Percentiles rank a stretch among this genome's conserved stretches.
Conservation (phyloP, 2,888 invertebrate genomes). For the Antitype chi region DNA sequence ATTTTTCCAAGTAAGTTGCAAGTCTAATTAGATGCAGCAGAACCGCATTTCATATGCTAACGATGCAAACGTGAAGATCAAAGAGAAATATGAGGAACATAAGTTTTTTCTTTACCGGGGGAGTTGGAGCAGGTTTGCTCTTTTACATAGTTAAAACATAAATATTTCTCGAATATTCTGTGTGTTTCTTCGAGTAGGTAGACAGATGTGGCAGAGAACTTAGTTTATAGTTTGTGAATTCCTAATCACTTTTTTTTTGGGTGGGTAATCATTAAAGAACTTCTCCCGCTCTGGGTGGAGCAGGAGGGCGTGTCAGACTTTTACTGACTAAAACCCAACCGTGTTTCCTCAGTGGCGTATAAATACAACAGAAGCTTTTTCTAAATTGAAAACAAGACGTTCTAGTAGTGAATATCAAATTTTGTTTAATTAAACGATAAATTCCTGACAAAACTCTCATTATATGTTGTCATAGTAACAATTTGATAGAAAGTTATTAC, state of each 20-base stretch:
- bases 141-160: conserved; percentile 57
- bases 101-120: conserved; percentile 57
- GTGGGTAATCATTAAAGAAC: no score
- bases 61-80: conserved; percentile 56
- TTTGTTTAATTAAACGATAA: not conserved
- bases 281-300: no score
- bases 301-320: no score
- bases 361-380: not conserved
- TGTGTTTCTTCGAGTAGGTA: conserved; percentile 19
- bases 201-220: conserved; percentile 24
- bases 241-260: conserved; percentile 34
- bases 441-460: not conserved
- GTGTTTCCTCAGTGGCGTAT: no score
- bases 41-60: conserved; percentile 52
- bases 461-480: not conserved
- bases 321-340: no score
- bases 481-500: not conserved
- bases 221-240: conserved; percentile 20
- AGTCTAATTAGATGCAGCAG: conserved; percentile 55
- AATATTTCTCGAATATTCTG: conserved; percentile 44
- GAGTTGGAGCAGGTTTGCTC: conserved; percentile 42
- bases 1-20: conserved; percentile 31
- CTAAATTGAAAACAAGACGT: no score
- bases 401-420: not conserved
- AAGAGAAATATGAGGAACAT: conserved; percentile 51